These are phyloP conservation scores for Onychomys leucogaster DNA, from an alignment of 2,797 vertebrate species.

Conservation along the genomic window DNA sequence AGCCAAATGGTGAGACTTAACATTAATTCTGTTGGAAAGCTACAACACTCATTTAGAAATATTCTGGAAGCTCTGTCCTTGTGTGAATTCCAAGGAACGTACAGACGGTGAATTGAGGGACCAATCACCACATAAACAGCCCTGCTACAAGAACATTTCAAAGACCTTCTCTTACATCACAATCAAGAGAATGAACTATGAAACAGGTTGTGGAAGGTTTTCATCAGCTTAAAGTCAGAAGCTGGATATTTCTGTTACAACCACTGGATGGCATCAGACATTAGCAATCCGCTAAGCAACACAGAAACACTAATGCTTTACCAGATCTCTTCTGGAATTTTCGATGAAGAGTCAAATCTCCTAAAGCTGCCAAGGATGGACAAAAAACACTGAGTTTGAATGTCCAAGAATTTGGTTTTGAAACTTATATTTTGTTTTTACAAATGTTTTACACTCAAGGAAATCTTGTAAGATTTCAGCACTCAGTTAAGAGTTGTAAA, in stretches of 20 bases:
- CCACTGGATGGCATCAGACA: constrained; percentile 88
- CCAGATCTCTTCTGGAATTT: constrained; percentile 15
- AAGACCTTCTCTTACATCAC: constrained; percentile 43
- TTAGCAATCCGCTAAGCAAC: constrained; percentile 47
- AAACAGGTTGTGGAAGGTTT: neutral
- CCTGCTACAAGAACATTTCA: neutral
- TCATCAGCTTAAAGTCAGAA: constrained; percentile 62
- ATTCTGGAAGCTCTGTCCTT: constrained; percentile 27
- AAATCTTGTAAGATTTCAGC: constrained; percentile 34
- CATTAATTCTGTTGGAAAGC: constrained; percentile 65
- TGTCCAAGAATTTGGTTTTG: constrained; percentile 26
- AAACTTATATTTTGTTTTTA: constrained; percentile 31
- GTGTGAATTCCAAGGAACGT: neutral
- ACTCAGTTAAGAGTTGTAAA: constrained; percentile 21
- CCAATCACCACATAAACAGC: neutral
- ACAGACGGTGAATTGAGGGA: neutral
- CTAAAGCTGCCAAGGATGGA: neutral
- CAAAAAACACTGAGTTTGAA: neutral
- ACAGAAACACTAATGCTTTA: neutral
- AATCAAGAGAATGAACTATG: neutral
- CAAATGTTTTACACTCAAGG: neutral
- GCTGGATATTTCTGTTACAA: constrained; percentile 77
- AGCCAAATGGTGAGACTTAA: neutral
- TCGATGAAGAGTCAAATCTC: neutral
- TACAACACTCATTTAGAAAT: constrained; percentile 9